Evolutionary conservation across 2,113 vertebrate species (phyloP).

Genomic region (Lycocorax pyrrhopterus): DNA sequence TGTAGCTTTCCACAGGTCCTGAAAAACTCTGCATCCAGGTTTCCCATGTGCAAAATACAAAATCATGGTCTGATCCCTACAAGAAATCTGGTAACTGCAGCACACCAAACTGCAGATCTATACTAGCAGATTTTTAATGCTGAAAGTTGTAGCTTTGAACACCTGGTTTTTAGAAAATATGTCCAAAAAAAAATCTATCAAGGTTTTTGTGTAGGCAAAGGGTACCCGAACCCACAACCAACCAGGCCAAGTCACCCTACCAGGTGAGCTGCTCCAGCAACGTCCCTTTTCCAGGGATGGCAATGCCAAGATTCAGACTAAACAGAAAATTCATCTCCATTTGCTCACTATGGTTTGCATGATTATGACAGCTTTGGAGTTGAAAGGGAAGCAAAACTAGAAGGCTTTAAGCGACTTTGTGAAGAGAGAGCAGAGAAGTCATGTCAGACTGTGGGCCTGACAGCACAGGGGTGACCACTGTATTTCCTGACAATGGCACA

Average conservation of each 20-base stretch:
- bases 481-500: background rate
- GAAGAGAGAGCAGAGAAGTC: background rate
- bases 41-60: rapidly evolving
- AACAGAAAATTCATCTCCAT: background rate
- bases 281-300: background rate
- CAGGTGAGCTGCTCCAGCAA: background rate
- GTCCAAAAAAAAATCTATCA: background rate
- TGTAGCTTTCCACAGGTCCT: background rate
- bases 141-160: background rate
- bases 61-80: background rate
- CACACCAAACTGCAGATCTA: background rate
- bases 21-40: background rate
- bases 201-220: background rate
- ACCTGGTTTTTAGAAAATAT: background rate
- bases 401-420: background rate
- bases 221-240: background rate
- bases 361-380: background rate
- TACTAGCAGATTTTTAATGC: background rate
- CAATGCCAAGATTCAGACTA: background rate
- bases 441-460: background rate
- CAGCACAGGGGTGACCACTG: background rate
- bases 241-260: background rate
- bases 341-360: background rate
- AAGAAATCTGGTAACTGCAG: background rate
- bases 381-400: background rate